Percentiles rank a stretch among this genome's conserved stretches.
These are phyloP conservation scores for Oncorhynchus kisutch DNA, from an alignment of 2,113 vertebrate genomes.

Conservation along the genomic window DNA sequence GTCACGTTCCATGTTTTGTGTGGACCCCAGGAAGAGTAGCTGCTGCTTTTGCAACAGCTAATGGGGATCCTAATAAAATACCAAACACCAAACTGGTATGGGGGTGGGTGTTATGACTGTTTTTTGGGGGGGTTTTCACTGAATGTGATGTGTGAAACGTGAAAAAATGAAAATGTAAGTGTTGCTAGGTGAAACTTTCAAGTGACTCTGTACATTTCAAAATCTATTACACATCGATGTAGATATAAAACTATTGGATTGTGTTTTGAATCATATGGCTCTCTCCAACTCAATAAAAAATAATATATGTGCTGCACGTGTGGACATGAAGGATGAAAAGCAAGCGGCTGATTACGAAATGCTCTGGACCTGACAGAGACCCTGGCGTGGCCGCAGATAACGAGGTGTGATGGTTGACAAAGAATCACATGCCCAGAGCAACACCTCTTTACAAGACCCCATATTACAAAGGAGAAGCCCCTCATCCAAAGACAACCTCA, in stretches of 20 bases:
- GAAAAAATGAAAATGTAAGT: too few species aligned
- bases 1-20: too few species aligned
- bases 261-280: neutral
- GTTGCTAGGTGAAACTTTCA: too few species aligned
- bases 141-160: neutral
- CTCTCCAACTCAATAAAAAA: neutral
- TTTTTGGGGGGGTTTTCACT: neutral
- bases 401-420: constrained; percentile 48
- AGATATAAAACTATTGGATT: too few species aligned
- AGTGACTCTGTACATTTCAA: too few species aligned
- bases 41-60: too few species aligned
- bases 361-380: constrained; percentile 30
- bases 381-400: constrained; percentile 37
- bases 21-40: too few species aligned
- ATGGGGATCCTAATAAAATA: too few species aligned
- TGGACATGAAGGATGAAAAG: constrained; percentile 45
- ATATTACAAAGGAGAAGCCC: neutral
- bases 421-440: constrained; percentile 30
- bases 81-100: too few species aligned
- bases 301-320: constrained; percentile 6
- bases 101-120: neutral
- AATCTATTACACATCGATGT: too few species aligned
- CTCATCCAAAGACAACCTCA: constrained; percentile 5
- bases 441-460: constrained; percentile 18
- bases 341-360: constrained; percentile 38